Percentiles rank a stretch among this genome's conserved stretches.
Conservation (phyloP, 2,797 vertebrate genomes). For the Ambastaia sidthimunki region DNA sequence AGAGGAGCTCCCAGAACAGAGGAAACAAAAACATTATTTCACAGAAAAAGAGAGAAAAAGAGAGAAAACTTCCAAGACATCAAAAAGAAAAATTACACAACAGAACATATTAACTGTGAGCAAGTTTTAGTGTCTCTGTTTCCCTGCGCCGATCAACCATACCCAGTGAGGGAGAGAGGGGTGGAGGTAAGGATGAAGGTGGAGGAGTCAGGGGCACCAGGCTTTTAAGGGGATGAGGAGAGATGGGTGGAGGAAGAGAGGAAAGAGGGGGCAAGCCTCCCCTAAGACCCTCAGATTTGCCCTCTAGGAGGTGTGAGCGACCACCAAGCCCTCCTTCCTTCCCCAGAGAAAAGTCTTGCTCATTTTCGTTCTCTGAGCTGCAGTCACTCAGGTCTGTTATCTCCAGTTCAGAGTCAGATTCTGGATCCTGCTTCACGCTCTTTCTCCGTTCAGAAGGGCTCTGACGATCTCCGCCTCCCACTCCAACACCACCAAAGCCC, state of each 20-base stretch:
- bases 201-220: conserved; percentile 76
- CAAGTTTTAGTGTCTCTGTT: conserved; percentile 81
- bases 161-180: conserved; percentile 72
- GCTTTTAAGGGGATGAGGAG: conserved; percentile 79
- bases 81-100: conserved; percentile 59
- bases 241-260: conserved; percentile 70
- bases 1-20: conserved; percentile 1
- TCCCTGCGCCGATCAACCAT: conserved; percentile 80
- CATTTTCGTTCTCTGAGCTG: conserved; percentile 85
- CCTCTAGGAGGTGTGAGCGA: conserved; percentile 69
- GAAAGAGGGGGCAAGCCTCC: conserved; percentile 71
- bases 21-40: conserved; percentile 38
- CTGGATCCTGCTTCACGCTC: conserved; percentile 84
- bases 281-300: conserved; percentile 72
- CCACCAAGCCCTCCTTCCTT: conserved; percentile 70
- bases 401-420: conserved; percentile 91
- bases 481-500: conserved; percentile 64
- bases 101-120: conserved; percentile 76
- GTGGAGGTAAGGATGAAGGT: conserved; percentile 74
- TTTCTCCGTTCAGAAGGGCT: conserved; percentile 76
- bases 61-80: conserved; percentile 67
- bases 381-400: conserved; percentile 92
- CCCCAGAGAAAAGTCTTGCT: conserved; percentile 72
- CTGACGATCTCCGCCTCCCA: conserved; percentile 66
- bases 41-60: conserved; percentile 69